These are phyloP conservation scores for Xanthorhoe spadicearia DNA, from an alignment of 2,888 invertebrate species.

Conservation along the genomic window DNA sequence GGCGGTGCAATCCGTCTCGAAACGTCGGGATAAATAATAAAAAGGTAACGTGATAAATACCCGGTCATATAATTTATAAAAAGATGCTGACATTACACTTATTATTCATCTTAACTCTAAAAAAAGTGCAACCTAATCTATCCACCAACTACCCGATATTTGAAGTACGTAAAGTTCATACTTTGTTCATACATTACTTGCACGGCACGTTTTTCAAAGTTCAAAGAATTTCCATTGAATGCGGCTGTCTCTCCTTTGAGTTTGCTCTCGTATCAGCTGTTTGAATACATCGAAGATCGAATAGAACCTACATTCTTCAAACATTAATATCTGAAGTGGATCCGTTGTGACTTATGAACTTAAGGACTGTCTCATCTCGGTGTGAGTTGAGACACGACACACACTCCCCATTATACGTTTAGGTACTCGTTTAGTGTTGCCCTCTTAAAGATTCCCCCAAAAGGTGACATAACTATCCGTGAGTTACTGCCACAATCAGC, in stretches of 20 bases:
- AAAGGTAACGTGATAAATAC: too few relatives aligned
- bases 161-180: not conserved
- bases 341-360: not conserved
- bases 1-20: too few relatives aligned
- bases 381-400: too few relatives aligned
- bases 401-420: too few relatives aligned
- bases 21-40: too few relatives aligned
- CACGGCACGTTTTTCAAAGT: conserved; percentile 18
- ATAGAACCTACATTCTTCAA: not conserved
- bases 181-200: too few relatives aligned
- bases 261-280: conserved; percentile 16
- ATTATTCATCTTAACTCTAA: conserved; percentile 3
- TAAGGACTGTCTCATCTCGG: too few relatives aligned
- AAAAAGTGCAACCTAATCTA: not conserved
- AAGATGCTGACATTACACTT: too few relatives aligned
- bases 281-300: conserved; percentile 7
- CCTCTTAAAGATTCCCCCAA: not conserved
- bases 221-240: conserved; percentile 29
- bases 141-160: not conserved
- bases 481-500: conserved; percentile 15
- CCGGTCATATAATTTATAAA: too few relatives aligned
- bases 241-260: conserved; percentile 6
- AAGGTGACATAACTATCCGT: not conserved
- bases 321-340: not conserved
- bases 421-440: not conserved